These are phyloP conservation scores for Acleris emargana DNA, from an alignment of 2,888 invertebrate species.

Conservation along the genomic window DNA sequence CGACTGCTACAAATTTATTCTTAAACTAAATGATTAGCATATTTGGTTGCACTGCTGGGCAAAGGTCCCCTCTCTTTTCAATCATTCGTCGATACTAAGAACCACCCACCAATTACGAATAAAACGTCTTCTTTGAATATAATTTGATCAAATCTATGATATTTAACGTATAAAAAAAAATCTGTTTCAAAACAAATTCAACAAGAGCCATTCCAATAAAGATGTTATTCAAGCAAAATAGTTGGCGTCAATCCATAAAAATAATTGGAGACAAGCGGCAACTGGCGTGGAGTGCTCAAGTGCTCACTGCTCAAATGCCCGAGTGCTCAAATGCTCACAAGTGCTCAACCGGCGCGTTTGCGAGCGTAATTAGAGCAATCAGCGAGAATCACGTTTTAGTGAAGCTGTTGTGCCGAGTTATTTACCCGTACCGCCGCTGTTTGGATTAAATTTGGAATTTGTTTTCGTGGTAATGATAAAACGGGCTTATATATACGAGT, in stretches of 20 bases:
- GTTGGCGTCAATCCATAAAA: conserved; percentile 76
- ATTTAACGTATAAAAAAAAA: too few relatives aligned
- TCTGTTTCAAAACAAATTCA: too few relatives aligned
- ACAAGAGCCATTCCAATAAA: conserved; percentile 1
- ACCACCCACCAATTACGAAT: too few relatives aligned
- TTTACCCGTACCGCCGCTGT: conserved; percentile 41
- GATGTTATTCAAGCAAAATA: conserved; percentile 15
- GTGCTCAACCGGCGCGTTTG: conserved; percentile 48
- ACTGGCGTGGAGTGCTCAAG: conserved; percentile 22
- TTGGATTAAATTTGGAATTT: conserved; percentile 8
- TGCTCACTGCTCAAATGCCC: conserved; percentile 16
- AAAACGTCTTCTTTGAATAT: too few relatives aligned
- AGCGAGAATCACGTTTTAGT: conserved; percentile 69
- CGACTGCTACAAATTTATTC: too few relatives aligned
- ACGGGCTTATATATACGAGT: too few relatives aligned
- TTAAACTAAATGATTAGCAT: too few relatives aligned
- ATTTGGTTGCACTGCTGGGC: too few relatives aligned
- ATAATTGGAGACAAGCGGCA: conserved; percentile 67
- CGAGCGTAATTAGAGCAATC: conserved; percentile 74
- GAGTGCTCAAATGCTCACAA: conserved; percentile 37
- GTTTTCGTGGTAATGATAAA: conserved; percentile 1
- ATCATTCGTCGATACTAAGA: too few relatives aligned
- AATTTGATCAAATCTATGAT: too few relatives aligned
- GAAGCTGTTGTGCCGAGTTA: conserved; percentile 60
- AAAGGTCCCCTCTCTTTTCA: too few relatives aligned